These are phyloP conservation scores for Cephus cinctus DNA, from an alignment of 1,140 invertebrate species.

Conservation along the genomic window DNA sequence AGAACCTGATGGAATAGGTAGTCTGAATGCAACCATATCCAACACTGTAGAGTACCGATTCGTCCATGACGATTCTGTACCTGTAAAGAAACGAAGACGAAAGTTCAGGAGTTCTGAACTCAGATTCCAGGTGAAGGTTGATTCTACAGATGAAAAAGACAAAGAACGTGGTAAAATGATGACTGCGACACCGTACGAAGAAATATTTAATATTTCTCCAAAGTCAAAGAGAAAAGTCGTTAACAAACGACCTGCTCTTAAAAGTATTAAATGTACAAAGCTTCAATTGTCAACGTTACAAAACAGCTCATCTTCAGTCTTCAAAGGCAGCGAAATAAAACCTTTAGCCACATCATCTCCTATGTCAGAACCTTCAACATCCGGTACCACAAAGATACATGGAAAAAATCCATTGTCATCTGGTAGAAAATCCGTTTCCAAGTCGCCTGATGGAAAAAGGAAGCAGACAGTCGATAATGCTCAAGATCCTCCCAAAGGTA, in stretches of 20 bases:
- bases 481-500: background rate
- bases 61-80: conserved; percentile 37
- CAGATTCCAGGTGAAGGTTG: conserved; percentile 23
- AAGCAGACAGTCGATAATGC: background rate
- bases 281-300: background rate
- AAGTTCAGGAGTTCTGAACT: conserved; percentile 35
- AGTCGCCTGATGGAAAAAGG: background rate
- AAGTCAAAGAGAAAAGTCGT: conserved; percentile 24
- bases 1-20: background rate
- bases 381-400: too few species aligned
- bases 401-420: too few species aligned
- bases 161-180: conserved; percentile 19
- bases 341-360: conserved; percentile 1
- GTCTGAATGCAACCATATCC: too few species aligned
- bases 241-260: background rate
- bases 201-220: conserved; percentile 38
- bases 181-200: conserved; percentile 31
- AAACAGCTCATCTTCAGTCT: background rate
- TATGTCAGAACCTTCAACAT: background rate
- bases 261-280: conserved; percentile 2
- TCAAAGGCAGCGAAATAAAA: conserved; percentile 9
- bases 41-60: conserved; percentile 26
- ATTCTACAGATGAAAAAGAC: conserved; percentile 25
- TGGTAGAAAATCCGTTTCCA: too few species aligned
- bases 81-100: conserved; percentile 31